These are phyloP conservation scores for Sminthurides bifidus DNA, from an alignment of 1,140 invertebrate species.

Conservation along the genomic window DNA sequence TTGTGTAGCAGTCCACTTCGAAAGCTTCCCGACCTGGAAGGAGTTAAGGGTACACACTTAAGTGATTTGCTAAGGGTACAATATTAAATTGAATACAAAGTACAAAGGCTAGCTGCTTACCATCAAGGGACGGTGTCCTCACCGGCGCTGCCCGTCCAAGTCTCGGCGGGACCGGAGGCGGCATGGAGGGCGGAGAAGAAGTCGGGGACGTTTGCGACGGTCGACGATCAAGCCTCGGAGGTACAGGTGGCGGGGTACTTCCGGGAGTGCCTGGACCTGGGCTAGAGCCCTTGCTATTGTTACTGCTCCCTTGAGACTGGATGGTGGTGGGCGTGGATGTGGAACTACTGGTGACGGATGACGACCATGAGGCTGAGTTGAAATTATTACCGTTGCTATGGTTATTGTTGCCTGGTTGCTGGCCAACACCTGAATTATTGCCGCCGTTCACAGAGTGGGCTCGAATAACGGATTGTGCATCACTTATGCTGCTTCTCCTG, in stretches of 20 bases:
- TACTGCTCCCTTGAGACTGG: conserved; percentile 12
- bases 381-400: conserved; percentile 6
- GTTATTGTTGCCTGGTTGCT: conserved; percentile 1
- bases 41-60: conserved; percentile 3
- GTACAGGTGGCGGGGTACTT: conserved; percentile 28
- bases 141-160: conserved; percentile 30
- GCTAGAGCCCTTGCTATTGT: conserved; percentile 25
- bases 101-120: conserved; percentile 10
- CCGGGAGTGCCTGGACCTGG: conserved; percentile 24
- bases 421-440: conserved; percentile 5
- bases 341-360: conserved; percentile 12
- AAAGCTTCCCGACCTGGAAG: conserved; percentile 28
- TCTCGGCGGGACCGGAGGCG: conserved; percentile 28
- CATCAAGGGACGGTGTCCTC: conserved; percentile 29
- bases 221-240: conserved; percentile 26
- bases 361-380: conserved; percentile 5
- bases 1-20: conserved; percentile 32
- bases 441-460: neutral
- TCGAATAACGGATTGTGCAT: neutral
- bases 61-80: neutral
- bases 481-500: neutral
- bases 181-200: conserved; percentile 27
- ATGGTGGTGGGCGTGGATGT: conserved; percentile 27
- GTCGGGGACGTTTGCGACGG: conserved; percentile 28
- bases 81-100: neutral